phyloP scores from a whole-genome alignment of 1,140 invertebrate species.

The Riptortus pedestris region DNA sequence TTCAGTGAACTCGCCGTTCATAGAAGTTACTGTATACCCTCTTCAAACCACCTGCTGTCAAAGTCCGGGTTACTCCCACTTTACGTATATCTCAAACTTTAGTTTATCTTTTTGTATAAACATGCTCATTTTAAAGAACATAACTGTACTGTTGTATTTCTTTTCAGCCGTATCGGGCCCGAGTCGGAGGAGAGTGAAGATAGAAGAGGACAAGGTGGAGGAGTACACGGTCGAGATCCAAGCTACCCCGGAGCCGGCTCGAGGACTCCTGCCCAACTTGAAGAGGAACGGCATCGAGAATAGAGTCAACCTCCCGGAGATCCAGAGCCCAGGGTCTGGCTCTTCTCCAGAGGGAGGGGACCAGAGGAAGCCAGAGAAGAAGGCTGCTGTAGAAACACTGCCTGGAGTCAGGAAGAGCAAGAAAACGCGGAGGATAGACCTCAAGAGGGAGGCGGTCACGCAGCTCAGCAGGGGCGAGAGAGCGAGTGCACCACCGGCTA shows the following conservation, averaged over 20 bases:
- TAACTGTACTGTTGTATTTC: no score
- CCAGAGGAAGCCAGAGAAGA: background rate
- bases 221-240: slow-evolving; percentile 33
- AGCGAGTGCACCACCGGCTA: no score
- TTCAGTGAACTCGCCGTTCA: no score
- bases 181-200: no score
- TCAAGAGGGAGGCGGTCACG: background rate
- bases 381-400: background rate
- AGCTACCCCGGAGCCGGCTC: slow-evolving; percentile 28
- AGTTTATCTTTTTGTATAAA: no score
- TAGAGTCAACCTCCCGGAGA: slow-evolving; percentile 27
- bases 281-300: background rate
- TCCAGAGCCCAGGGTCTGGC: slow-evolving; percentile 14
- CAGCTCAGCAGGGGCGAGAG: background rate
- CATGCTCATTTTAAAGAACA: no score
- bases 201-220: no score
- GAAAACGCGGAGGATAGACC: background rate
- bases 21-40: no score
- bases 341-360: slow-evolving; percentile 19
- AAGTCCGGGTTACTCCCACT: no score
- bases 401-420: slow-evolving; percentile 2
- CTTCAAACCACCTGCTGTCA: no score
- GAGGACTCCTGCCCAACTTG: background rate
- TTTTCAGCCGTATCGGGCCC: no score
- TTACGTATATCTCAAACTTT: no score